Base-by-base conservation (phyloP, 2,888 invertebrate species). In the Timema cristinae region DNA sequence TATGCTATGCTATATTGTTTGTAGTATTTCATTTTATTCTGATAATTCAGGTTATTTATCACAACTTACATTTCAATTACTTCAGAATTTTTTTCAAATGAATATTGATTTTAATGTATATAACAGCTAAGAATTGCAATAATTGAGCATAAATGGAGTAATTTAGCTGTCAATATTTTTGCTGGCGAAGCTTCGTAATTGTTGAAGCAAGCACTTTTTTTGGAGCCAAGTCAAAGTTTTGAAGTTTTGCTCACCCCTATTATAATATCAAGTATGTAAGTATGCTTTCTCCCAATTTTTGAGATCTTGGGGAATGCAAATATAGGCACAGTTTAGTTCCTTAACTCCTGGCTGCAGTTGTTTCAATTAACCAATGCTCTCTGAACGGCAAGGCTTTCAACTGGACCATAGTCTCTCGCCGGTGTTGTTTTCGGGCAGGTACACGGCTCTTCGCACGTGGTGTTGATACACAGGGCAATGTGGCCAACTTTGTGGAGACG, bases 401-500 rank as follows among this genome's bases (percentile, higher is more conserved):
- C 71, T 95, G 97, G 91, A 89, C 91, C 61, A 83, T 99, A 67
- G 88, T 99, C 72, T 97, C 98, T 0, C 88, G 99, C 51, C 88
- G 99, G 68, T 90, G 93, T 77, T 88, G 92, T 63, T 88, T 91
- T 77, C 86, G 97, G 67, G 96, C 97, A 7, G 98, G 98, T 11
- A 94, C 96, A 1, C 86, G 97, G 74, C 88, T 94, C 76, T 95
- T 92, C 82, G 90, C 91, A 80, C 86, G 99, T 54, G 99, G 99
- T 4, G 88, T 95, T 68, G 95, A 99, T 82, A 48, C 68, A 7
- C 84, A 86, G 80, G 99, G 99, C 2, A 90, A 96, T 79, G 96
- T 95, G 61, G 96, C 99, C 0, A 99, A 99, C 85, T 99, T 91
- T 83, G 97, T 99, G 0, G 99, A 99, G 85, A 98, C 98, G 0